These are phyloP conservation scores for Zaprionus lachaisei DNA, from an alignment of 1,140 invertebrate species.

Conservation along the genomic window DNA sequence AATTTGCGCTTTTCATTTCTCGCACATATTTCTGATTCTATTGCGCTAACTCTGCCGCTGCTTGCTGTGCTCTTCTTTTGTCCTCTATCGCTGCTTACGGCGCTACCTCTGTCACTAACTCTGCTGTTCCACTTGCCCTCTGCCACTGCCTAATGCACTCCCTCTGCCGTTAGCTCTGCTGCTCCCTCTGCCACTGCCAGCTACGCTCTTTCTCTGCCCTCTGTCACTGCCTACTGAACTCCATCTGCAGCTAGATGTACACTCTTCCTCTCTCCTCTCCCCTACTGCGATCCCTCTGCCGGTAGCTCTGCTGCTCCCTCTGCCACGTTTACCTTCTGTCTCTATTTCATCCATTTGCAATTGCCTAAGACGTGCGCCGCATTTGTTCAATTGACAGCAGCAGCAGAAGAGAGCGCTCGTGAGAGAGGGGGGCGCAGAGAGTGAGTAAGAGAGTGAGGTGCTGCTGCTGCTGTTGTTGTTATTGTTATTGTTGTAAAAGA, in stretches of 20 bases:
- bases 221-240: too few relatives aligned
- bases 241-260: slow-evolving; percentile 12
- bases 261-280: too few relatives aligned
- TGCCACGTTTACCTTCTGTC: not conserved
- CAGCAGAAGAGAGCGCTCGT: not conserved
- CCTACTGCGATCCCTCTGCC: too few relatives aligned
- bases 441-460: not conserved
- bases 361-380: slow-evolving; percentile 26
- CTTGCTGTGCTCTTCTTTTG: not conserved
- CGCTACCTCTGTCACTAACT: not conserved
- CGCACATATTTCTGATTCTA: slow-evolving; percentile 42
- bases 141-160: too few relatives aligned
- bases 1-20: slow-evolving; percentile 68
- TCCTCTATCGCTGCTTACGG: not conserved
- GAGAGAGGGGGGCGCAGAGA: not conserved
- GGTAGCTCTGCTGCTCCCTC: not conserved
- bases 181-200: too few relatives aligned
- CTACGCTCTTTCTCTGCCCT: not conserved
- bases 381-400: slow-evolving; percentile 34
- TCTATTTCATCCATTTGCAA: slow-evolving; percentile 27
- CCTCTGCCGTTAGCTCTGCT: slow-evolving; percentile 11
- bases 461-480: not conserved
- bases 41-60: not conserved
- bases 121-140: too few relatives aligned
- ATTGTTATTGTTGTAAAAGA: not conserved